Evolutionary conservation across 2,113 vertebrate genomes (phyloP), one percentile per base, ranked within the genome.

Genomic region (Cygnus atratus): DNA sequence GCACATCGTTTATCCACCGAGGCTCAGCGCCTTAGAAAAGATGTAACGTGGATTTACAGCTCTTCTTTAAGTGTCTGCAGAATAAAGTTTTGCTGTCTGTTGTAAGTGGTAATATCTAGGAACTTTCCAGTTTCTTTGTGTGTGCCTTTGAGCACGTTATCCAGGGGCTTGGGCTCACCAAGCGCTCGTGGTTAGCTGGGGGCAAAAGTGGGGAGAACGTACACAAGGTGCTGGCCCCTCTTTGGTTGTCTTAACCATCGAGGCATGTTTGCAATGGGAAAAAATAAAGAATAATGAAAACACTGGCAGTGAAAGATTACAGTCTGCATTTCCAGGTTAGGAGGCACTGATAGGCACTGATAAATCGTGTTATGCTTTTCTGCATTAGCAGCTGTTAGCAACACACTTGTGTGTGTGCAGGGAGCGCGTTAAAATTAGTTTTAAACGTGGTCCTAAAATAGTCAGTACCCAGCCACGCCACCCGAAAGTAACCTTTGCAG

Each of bases 11-110:
- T 65, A 37, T 50, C 65, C 76, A 7, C 85, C 19, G 70, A 75
- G 83, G 29, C 63, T 18, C 46, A 29, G 57, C 16, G 48, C 70
- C 35, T n/a, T 33, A 35, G 70, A 65, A 82, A 44, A 71, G 43
- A 13, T 0, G 1, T n/a, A 37, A 39, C 50, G n/a, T 0, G 0
- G 17, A 55, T 75, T 75, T 87, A 33, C 76, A 88, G n/a, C 43
- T n/a, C 41, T 50, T 87, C 41, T 66, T 35, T 5, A 35, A 15
- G 44, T 15, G 22, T 63, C 71, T 70, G 0, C 35, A 25, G 21
- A 6, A 5, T 29, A 19, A 83, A 59, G 11, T 35, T 63, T 76
- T 54, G 28, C 46, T 63, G 54, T 63, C 1, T 52, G 31, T 50
- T 84, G 55, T 11, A 63, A 76, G 4, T 22, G 26, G 5, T 28